phyloP scores from a whole-genome alignment of 2,888 invertebrate species.

The Thysanoteuthis rhombus region DNA sequence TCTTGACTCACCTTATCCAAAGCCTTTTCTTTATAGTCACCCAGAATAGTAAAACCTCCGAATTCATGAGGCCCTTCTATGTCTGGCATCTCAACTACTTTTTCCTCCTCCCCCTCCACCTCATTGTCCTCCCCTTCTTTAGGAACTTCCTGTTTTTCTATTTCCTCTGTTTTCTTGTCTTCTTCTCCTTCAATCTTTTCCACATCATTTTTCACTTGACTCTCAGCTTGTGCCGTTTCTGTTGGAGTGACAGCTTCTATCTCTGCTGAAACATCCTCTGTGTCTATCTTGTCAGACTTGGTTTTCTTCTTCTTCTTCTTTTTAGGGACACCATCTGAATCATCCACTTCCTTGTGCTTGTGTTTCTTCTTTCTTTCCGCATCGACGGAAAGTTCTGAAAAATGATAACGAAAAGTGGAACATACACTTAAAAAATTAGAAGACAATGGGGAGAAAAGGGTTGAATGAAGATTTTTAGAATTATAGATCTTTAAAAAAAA shows the following conservation, averaged over 20 bases:
- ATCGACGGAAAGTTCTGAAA: neutral
- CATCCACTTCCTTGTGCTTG: neutral
- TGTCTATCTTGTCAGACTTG: neutral
- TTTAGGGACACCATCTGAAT: neutral
- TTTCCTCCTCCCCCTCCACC: conserved; percentile 29
- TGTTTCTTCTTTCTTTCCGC: neutral
- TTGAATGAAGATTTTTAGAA: neutral
- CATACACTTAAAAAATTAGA: no score
- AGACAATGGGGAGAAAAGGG: neutral
- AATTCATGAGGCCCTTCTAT: conserved; percentile 47
- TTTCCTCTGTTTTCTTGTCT: conserved; percentile 42
- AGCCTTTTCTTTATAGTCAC: conserved; percentile 72
- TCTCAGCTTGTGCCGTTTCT: conserved; percentile 23
- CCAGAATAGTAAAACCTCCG: conserved; percentile 76
- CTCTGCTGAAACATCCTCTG: neutral
- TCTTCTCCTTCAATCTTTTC: conserved; percentile 30
- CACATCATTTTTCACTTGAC: neutral
- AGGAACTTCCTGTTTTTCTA: conserved; percentile 59
- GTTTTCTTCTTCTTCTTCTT: conserved; percentile 29
- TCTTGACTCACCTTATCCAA: conserved; percentile 53
- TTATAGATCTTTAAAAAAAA: no score
- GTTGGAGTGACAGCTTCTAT: neutral
- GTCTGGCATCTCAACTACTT: conserved; percentile 58
- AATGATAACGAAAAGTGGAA: no score
- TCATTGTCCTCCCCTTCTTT: conserved; percentile 60